Evolutionary conservation across 1,140 invertebrate genomes (phyloP).

Genomic region (Hyposmocoma kahamanoa): DNA sequence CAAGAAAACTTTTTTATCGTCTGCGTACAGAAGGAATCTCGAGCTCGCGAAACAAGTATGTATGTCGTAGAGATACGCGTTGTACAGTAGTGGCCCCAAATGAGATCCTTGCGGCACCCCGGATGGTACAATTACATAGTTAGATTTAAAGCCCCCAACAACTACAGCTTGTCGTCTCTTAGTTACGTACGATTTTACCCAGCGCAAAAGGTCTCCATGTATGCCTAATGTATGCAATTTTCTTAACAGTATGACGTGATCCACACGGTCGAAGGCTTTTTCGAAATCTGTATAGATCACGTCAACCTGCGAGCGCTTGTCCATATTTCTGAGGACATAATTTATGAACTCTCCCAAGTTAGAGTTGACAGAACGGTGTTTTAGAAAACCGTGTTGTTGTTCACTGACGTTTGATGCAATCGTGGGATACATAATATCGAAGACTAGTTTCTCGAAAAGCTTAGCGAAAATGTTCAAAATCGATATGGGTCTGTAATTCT

Average conservation of each 20-base stretch:
- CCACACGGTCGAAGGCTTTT: constrained; percentile 37
- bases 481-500: constrained; percentile 29
- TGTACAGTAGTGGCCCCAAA: constrained; percentile 11
- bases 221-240: constrained; percentile 17
- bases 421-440: constrained; percentile 3
- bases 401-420: background rate
- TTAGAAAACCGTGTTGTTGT: background rate
- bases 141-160: constrained; percentile 13
- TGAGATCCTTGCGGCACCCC: constrained; percentile 15
- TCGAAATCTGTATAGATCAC: constrained; percentile 34
- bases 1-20: constrained; percentile 17
- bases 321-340: constrained; percentile 16
- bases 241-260: constrained; percentile 13
- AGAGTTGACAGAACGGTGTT: background rate
- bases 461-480: constrained; percentile 27
- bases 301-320: constrained; percentile 26
- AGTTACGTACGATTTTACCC: constrained; percentile 3
- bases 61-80: constrained; percentile 14
- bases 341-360: constrained; percentile 19
- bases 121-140: constrained; percentile 11
- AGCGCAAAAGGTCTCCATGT: constrained; percentile 17
- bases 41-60: background rate
- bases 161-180: constrained; percentile 13
- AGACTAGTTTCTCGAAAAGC: constrained; percentile 27
- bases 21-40: background rate